Evolutionary conservation across 2,888 invertebrate genomes (phyloP).

Genomic region (Cacoxenus indagator): DNA sequence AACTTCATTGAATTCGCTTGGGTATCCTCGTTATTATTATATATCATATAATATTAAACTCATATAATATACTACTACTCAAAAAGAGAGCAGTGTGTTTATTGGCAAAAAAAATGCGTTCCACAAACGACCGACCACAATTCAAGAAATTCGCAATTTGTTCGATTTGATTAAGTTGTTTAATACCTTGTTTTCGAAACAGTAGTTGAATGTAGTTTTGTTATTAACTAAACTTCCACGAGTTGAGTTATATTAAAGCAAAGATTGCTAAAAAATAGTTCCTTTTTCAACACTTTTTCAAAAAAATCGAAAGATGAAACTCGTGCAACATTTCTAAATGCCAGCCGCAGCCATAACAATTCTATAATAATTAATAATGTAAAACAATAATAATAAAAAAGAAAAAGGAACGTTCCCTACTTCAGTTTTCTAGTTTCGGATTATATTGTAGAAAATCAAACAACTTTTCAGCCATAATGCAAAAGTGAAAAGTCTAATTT

Average conservation of each 20-base stretch:
- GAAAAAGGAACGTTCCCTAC: conserved; percentile 24
- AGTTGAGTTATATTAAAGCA: conserved; percentile 2
- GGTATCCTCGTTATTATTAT: too few relatives aligned
- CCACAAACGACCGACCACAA: too few relatives aligned
- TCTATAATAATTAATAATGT: conserved; percentile 5
- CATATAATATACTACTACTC: too few relatives aligned
- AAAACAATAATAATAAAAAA: conserved; percentile 10
- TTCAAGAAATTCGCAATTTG: neutral
- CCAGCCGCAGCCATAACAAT: neutral
- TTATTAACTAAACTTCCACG: conserved; percentile 10
- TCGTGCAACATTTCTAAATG: conserved; percentile 29
- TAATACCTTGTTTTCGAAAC: neutral
- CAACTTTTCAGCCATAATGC: neutral
- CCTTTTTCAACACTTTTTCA: conserved; percentile 16
- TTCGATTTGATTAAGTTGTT: neutral
- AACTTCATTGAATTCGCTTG: too few relatives aligned
- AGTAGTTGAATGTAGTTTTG: conserved; percentile 10
- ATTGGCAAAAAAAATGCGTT: too few relatives aligned
- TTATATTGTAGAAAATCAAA: conserved; percentile 4
- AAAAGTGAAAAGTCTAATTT: conserved; percentile 41
- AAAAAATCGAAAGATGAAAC: neutral
- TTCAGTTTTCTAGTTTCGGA: conserved; percentile 45
- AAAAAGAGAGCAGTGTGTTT: too few relatives aligned
- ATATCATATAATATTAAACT: too few relatives aligned
- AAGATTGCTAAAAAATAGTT: conserved; percentile 31